A percentile compares a stretch with the other conserved stretches of the same genome.
Evolutionary conservation across 2,113 vertebrate species (phyloP).

Genomic region (Ursus arctos): DNA sequence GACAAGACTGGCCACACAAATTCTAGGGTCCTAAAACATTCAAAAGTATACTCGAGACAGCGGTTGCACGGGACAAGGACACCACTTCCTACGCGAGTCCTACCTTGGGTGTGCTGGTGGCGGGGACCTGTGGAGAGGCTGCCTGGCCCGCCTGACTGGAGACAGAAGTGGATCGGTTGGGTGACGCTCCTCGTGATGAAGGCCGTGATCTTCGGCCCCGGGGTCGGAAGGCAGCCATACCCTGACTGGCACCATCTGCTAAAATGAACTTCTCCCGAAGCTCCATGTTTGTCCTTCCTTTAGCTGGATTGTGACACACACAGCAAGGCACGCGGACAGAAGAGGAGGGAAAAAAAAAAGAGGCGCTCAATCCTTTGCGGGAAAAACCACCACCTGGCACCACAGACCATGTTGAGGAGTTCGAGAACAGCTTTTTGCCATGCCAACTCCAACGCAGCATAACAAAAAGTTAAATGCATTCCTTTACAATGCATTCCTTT

Average conservation of each 20-base stretch:
- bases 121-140: conserved; percentile 86
- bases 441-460: conserved; percentile 86
- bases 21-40: not conserved
- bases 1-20: not conserved
- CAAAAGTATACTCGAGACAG: rapidly evolving
- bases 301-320: conserved; percentile 89
- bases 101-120: conserved; percentile 94
- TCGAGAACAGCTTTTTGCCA: conserved; percentile 83
- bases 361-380: not conserved
- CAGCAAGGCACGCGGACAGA: not conserved
- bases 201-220: conserved; percentile 96
- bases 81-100: not conserved
- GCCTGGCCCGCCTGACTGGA: conserved; percentile 93
- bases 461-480: conserved; percentile 90
- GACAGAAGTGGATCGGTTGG: conserved; percentile 94
- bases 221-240: conserved; percentile 96
- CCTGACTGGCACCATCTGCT: conserved; percentile 96
- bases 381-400: not conserved
- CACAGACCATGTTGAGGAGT: conserved; percentile 28
- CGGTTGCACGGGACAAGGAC: rapidly evolving
- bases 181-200: conserved; percentile 95
- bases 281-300: conserved; percentile 98
- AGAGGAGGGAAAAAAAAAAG: not conserved
- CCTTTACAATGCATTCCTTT: conserved; percentile 89
- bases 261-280: conserved; percentile 98